Percentiles rank a stretch among this genome's conserved stretches.
Conservation (phyloP, 2,888 invertebrate genomes). For the Lumbricus terrestris region DNA sequence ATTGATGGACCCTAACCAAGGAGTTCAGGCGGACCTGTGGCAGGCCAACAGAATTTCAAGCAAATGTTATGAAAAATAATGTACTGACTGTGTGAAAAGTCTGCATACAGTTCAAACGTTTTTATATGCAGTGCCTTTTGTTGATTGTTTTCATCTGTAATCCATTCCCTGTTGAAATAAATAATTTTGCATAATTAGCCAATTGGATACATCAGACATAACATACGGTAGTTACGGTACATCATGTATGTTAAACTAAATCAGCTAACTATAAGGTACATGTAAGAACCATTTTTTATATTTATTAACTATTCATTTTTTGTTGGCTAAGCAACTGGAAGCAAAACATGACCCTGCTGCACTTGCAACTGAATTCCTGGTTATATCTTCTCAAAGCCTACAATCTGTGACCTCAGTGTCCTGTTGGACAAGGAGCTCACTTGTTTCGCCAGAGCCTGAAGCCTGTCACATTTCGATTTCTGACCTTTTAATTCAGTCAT, state of each 20-base stretch:
- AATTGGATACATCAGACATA: not conserved
- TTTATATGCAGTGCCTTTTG: not conserved
- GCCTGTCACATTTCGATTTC: too few species aligned
- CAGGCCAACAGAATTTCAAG: not conserved
- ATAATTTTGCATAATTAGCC: not conserved
- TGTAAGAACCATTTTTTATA: not conserved
- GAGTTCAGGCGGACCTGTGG: too few species aligned
- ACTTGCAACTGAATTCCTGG: too few species aligned
- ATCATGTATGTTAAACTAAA: not conserved
- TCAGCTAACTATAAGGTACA: not conserved
- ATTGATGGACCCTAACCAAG: too few species aligned
- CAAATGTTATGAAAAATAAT: not conserved
- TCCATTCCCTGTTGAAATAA: slow-evolving; percentile 3
- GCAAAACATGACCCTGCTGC: too few species aligned
- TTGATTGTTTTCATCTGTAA: not conserved
- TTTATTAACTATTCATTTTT: too few species aligned
- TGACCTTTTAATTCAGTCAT: too few species aligned
- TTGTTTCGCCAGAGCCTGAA: too few species aligned
- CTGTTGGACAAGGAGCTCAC: too few species aligned
- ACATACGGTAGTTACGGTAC: not conserved
- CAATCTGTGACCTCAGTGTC: too few species aligned
- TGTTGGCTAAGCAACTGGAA: too few species aligned
- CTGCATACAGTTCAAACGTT: not conserved
- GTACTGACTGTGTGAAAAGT: slow-evolving; percentile 3
- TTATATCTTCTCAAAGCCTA: too few species aligned